Evolutionary conservation across 2,113 vertebrate species (phyloP).

Genomic region (Rhizomys pruinosus): DNA sequence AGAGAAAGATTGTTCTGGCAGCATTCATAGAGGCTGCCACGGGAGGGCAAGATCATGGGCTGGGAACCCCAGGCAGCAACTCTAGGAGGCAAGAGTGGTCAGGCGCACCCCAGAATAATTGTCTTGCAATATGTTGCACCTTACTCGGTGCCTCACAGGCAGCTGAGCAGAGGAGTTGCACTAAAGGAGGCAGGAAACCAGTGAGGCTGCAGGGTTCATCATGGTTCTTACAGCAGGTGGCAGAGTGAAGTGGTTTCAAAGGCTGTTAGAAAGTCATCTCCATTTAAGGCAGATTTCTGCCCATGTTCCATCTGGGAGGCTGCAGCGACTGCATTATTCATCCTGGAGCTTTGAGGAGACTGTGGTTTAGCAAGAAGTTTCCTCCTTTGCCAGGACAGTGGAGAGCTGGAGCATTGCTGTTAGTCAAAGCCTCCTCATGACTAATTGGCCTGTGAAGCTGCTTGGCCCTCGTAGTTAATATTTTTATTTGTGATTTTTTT

Average conservation of each 20-base stretch:
- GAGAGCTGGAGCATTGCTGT: not conserved
- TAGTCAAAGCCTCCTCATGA: not conserved
- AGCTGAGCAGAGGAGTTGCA: not conserved
- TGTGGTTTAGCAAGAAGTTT: not conserved
- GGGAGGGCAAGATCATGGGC: not conserved
- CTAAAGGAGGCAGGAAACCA: not conserved
- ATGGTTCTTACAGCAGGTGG: constrained; percentile 51
- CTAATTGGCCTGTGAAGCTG: not conserved
- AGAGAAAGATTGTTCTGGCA: not conserved
- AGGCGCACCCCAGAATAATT: not conserved
- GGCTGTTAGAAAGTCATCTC: constrained; percentile 18
- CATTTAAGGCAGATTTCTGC: constrained; percentile 15
- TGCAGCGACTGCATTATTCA: not conserved
- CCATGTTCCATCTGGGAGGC: not conserved
- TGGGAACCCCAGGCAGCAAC: not conserved
- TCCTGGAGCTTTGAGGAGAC: not conserved
- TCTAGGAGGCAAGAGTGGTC: not conserved
- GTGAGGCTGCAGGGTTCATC: constrained; percentile 1
- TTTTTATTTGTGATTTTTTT: not conserved
- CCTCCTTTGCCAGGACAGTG: not conserved
- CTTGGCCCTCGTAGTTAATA: not conserved
- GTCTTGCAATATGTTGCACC: not conserved
- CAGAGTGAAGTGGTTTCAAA: constrained; percentile 57
- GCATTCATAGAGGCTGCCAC: not conserved
- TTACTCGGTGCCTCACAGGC: not conserved